Percentiles rank a stretch among this genome's conserved stretches.
Conservation (phyloP, 2,797 vertebrate species). For the Enoplosus armatus region DNA sequence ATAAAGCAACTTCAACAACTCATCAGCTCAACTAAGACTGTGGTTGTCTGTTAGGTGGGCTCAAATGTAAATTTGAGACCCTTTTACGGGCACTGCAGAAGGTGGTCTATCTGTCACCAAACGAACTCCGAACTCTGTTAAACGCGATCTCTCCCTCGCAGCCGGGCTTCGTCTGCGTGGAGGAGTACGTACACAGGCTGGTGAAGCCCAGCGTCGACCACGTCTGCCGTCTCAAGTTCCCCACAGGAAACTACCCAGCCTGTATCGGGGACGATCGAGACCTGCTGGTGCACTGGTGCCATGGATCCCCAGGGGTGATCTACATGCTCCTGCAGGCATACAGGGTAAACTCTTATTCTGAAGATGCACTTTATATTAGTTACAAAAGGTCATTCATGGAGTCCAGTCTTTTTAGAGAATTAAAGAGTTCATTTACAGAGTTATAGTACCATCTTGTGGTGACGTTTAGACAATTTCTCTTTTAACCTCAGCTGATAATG, state of each 20-base stretch:
- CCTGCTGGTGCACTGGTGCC: slow-evolving; percentile 97
- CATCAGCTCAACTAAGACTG: not conserved
- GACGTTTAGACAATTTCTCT: too few species aligned
- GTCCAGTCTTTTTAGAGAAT: too few species aligned
- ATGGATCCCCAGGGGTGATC: slow-evolving; percentile 93
- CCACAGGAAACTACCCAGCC: slow-evolving; percentile 94
- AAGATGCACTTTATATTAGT: too few species aligned
- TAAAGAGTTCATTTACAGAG: not conserved
- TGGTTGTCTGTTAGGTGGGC: not conserved
- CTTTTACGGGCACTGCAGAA: not conserved
- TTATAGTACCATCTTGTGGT: slow-evolving; percentile 56
- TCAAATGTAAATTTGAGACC: not conserved
- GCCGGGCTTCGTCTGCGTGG: slow-evolving; percentile 83
- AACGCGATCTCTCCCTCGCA: slow-evolving; percentile 47
- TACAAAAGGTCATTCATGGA: not conserved
- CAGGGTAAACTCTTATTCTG: slow-evolving; percentile 82
- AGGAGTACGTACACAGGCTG: slow-evolving; percentile 84
- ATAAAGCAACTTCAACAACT: not conserved
- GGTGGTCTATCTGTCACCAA: not conserved
- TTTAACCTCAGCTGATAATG: not conserved
- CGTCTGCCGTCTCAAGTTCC: slow-evolving; percentile 90
- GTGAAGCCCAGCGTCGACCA: slow-evolving; percentile 95
- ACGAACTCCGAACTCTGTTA: not conserved
- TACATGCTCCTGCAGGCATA: slow-evolving; percentile 98
- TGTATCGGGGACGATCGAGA: slow-evolving; percentile 92